Conservation (phyloP, 2,888 invertebrate species). For the Himalopsyche japonica region DNA sequence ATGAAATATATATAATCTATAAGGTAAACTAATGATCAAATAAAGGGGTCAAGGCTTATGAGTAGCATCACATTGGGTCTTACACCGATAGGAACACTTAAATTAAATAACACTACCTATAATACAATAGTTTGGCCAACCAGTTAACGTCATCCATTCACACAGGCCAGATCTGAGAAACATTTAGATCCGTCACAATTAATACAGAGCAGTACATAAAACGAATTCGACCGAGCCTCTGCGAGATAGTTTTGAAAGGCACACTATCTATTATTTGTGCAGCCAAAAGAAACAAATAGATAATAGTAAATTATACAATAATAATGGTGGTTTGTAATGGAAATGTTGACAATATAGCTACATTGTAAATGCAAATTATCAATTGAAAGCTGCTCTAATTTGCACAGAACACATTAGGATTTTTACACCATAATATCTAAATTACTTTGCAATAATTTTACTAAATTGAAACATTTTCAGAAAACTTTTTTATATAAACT, state of each 20-base stretch:
- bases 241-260: not conserved
- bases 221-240: not conserved
- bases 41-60: conserved; percentile 19
- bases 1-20: not conserved
- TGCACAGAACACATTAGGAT: too few species aligned
- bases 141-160: not conserved
- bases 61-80: conserved; percentile 28
- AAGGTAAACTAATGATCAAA: not conserved
- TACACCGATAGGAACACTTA: conserved; percentile 23
- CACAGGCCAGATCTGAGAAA: not conserved
- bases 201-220: not conserved
- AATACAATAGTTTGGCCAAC: conserved; percentile 18
- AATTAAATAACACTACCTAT: not conserved
- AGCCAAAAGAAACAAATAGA: not conserved
- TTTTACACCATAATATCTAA: too few species aligned
- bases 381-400: too few species aligned
- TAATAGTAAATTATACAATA: not conserved
- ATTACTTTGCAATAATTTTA: too few species aligned
- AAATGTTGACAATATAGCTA: too few species aligned
- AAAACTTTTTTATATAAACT: too few species aligned
- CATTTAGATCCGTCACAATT: not conserved
- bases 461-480: too few species aligned
- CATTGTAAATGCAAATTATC: too few species aligned
- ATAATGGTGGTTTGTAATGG: too few species aligned
- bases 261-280: not conserved